Percentiles rank a stretch among this genome's conserved stretches.
phyloP scores from a whole-genome alignment of 1,140 invertebrate species.

The Sitophilus oryzae region DNA sequence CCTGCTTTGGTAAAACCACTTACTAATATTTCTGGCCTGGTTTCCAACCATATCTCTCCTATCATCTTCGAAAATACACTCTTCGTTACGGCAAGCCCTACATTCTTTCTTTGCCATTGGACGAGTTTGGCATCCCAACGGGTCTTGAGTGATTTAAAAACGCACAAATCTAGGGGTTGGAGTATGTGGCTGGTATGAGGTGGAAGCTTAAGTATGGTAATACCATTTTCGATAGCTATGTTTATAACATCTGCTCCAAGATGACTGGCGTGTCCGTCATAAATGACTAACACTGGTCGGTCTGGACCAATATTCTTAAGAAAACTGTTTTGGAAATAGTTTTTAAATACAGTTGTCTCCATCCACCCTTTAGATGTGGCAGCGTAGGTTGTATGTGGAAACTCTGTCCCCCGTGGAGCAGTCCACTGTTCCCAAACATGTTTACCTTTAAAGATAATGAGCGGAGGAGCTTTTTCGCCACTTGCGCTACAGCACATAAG shows the following conservation, averaged over 20 bases:
- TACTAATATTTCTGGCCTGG: slow-evolving; percentile 2
- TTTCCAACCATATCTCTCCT: slow-evolving; percentile 1
- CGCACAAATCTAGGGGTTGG: slow-evolving; percentile 33
- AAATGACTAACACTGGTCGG: slow-evolving; percentile 36
- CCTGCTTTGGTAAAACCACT: too few species aligned
- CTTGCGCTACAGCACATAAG: slow-evolving; percentile 35
- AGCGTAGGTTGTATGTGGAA: slow-evolving; percentile 35
- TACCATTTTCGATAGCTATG: too few species aligned
- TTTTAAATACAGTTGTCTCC: slow-evolving; percentile 27
- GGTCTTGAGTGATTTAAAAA: slow-evolving; percentile 11
- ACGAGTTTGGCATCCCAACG: slow-evolving; percentile 2
- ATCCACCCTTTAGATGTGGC: slow-evolving; percentile 40
- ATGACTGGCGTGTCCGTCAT: slow-evolving; percentile 41
- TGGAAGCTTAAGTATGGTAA: slow-evolving; percentile 47
- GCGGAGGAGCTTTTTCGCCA: slow-evolving; percentile 38
- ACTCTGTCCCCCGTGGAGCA: slow-evolving; percentile 17
- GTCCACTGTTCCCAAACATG: slow-evolving; percentile 29
- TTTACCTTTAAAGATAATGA: slow-evolving; percentile 40
- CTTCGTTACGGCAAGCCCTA: not conserved
- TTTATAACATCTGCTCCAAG: slow-evolving; percentile 34
- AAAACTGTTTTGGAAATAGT: slow-evolving; percentile 38
- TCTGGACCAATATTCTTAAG: slow-evolving; percentile 26
- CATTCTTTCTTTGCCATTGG: slow-evolving; percentile 4
- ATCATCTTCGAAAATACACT: slow-evolving; percentile 2
- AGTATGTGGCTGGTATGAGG: slow-evolving; percentile 47